Conservation (phyloP, 2,888 invertebrate species). For the Sesia apiformis region DNA sequence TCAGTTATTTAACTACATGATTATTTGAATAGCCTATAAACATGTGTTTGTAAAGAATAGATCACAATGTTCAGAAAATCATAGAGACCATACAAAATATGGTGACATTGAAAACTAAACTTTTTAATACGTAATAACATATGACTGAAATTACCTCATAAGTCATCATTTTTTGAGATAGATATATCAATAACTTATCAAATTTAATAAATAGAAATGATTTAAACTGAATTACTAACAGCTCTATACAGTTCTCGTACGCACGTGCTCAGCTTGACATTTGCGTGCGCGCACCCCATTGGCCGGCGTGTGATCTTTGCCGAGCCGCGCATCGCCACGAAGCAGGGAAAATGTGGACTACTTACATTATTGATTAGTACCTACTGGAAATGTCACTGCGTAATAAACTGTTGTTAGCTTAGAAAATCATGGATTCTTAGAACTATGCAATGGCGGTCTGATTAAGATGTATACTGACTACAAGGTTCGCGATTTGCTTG, state of each 20-base stretch:
- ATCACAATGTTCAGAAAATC: too few species aligned
- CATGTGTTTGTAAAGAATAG: too few species aligned
- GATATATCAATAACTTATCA: neutral
- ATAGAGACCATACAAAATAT: too few species aligned
- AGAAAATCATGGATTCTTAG: too few species aligned
- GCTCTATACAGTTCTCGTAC: slow-evolving; percentile 22
- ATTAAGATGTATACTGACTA: too few species aligned
- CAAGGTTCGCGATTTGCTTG: too few species aligned
- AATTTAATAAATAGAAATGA: neutral
- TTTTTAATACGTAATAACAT: too few species aligned
- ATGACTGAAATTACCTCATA: too few species aligned
- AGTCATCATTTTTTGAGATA: neutral
- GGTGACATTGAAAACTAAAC: too few species aligned
- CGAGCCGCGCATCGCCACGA: slow-evolving; percentile 12
- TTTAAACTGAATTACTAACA: slow-evolving; percentile 7
- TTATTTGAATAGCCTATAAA: too few species aligned
- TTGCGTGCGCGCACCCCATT: slow-evolving; percentile 58
- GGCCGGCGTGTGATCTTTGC: slow-evolving; percentile 48
- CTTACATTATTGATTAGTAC: neutral
- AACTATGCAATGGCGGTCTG: too few species aligned
- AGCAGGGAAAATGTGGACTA: neutral
- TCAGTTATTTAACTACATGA: too few species aligned
- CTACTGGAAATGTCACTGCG: neutral
- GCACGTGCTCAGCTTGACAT: slow-evolving; percentile 57
- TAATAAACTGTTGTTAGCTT: neutral